phyloP scores from a whole-genome alignment of 2,888 invertebrate species.

The Polia nebulosa region DNA sequence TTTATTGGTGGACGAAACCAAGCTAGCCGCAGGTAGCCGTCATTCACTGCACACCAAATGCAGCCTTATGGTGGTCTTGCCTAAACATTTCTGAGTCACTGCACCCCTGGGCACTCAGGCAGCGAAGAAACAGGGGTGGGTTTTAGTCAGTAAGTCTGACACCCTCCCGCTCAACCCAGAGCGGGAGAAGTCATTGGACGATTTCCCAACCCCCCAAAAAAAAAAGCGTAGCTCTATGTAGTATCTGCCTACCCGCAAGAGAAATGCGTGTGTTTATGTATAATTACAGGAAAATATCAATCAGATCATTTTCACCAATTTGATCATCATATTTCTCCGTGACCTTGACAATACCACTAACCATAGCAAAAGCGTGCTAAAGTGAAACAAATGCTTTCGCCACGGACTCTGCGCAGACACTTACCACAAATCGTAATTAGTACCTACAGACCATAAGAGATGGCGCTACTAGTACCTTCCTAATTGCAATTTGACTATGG shows the following conservation, averaged over 20 bases:
- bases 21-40: too few relatives aligned
- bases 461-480: conserved; percentile 29
- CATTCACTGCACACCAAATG: too few relatives aligned
- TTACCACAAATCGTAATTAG: conserved; percentile 2
- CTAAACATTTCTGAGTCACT: too few relatives aligned
- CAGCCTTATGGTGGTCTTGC: too few relatives aligned
- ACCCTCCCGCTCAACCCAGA: too few relatives aligned
- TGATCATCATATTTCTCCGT: background rate
- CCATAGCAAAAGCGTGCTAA: conserved; percentile 58
- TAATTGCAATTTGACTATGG: conserved; percentile 1
- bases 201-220: too few relatives aligned
- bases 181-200: too few relatives aligned
- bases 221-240: background rate
- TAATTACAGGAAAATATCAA: background rate
- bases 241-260: background rate
- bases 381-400: conserved; percentile 76
- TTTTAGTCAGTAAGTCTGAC: too few relatives aligned
- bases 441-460: conserved; percentile 32
- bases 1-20: too few relatives aligned
- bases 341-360: conserved; percentile 67
- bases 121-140: too few relatives aligned
- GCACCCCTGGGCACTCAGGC: too few relatives aligned
- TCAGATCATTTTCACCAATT: conserved; percentile 10
- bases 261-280: background rate
- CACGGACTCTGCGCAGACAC: conserved; percentile 34